These are phyloP conservation scores for Phenganax marumi DNA, from an alignment of 92 coral and sea anemone genomes.

Conservation along the genomic window DNA sequence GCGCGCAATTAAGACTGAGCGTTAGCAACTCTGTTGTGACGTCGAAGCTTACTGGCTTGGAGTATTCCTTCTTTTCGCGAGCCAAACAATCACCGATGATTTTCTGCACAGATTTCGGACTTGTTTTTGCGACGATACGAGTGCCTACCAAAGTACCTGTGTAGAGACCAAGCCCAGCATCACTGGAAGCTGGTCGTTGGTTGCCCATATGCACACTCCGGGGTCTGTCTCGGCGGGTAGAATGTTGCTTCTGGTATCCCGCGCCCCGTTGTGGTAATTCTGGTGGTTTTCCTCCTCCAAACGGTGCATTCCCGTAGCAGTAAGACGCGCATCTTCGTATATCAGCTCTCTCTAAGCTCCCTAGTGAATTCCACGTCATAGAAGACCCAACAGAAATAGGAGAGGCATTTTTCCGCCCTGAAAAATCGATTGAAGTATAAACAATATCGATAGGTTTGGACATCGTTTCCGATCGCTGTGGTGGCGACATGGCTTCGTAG, in stretches of 20 bases:
- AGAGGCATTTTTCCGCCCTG: conserved; percentile 19
- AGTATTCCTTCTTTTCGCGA: conserved; percentile 58
- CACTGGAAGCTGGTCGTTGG: background rate
- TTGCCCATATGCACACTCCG: conserved; percentile 63
- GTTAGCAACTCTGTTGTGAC: conserved; percentile 75
- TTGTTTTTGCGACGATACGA: conserved; percentile 67
- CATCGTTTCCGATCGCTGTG: conserved; percentile 48
- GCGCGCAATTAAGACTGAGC: conserved; percentile 83
- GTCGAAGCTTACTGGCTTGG: conserved; percentile 75
- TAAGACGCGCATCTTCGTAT: background rate
- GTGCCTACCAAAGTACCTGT: conserved; percentile 73
- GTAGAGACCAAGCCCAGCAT: conserved; percentile 69
- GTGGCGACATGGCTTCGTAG: conserved; percentile 37
- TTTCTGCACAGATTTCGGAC: conserved; percentile 70
- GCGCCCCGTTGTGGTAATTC: conserved; percentile 23
- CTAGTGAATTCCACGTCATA: conserved; percentile 11
- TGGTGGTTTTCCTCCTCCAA: conserved; percentile 25
- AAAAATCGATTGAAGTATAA: conserved; percentile 78
- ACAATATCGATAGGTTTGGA: conserved; percentile 92
- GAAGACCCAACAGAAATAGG: conserved; percentile 29
- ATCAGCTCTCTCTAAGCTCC: conserved; percentile 23
- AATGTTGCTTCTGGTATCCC: background rate
- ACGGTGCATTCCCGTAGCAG: background rate
- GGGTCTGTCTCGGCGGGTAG: conserved; percentile 47
- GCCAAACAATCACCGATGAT: conserved; percentile 68